Evolutionary conservation across 2,113 vertebrate species (phyloP), one percentile per base, ranked within the genome.

Genomic region (Oxygymnocypris stewartii): DNA sequence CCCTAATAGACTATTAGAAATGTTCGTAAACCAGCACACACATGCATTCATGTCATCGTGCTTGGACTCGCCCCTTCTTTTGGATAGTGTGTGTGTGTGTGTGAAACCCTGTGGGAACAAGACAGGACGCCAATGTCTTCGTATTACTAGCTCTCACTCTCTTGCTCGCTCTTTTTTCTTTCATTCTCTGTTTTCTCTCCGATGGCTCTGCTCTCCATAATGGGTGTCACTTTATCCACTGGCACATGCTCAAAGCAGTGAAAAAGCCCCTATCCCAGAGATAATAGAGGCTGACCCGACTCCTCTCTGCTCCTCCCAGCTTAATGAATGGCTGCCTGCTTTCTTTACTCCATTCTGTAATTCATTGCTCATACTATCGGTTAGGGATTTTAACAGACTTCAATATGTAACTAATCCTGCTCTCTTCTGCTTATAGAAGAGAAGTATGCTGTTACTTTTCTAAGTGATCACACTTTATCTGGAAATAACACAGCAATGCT

Each of bases 81-180:
- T 63, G 81, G 14, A 31, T 51, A 37, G 63, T 85, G 77, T 87
- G 82, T 85, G 75, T n/a, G n/a, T 25, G 59, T 83, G 28, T 85
- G 51, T n/a, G n/a, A n/a, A 92, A 90, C 89, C 87, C 78, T 88
- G 90, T 93, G 91, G 92, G 92, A 93, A 93, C 89, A 51, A 84
- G 87, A 86, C 42, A 75, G 42, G 47, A 73, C 7, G 7, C n/a
- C 51, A 61, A 2, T 76, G 78, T 85, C 40, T 76, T 59, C 40
- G 23, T 20, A 75, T 44, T 71, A 86, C 59, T 81, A n/a, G n/a
- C 57, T 81, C 16, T 83, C 16, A 47, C 28, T 86, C 54, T 25
- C n/a, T 82, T 40, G 35, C 25, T 49, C 49, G 54, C 7, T 59
- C n/a, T 25, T 6, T 51, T 28, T 47, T 71, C 40, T 76, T 13